These are phyloP conservation scores for Pogonus chalceus DNA, from an alignment of 1,140 invertebrate species.

Conservation along the genomic window DNA sequence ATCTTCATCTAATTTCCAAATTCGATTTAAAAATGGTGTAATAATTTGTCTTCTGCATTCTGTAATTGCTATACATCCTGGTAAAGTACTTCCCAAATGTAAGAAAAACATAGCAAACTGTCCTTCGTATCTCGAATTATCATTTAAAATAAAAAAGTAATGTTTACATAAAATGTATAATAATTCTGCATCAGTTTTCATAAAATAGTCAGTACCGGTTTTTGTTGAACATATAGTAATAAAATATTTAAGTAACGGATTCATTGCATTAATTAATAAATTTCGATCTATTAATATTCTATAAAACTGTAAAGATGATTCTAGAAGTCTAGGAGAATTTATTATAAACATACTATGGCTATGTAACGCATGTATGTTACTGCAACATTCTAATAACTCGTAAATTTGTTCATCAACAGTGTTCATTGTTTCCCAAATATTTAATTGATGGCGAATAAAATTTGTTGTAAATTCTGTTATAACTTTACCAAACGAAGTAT, in stretches of 20 bases:
- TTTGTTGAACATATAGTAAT: neutral
- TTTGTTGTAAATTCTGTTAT: neutral
- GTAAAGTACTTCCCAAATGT: neutral
- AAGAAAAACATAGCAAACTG: neutral
- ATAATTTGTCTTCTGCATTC: constrained; percentile 1
- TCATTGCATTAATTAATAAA: neutral
- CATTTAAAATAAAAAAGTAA: neutral
- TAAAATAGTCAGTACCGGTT: neutral
- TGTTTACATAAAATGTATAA: constrained; percentile 10
- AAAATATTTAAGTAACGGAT: neutral
- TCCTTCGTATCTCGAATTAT: neutral
- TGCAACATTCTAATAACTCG: constrained; percentile 14
- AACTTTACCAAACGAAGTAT: neutral
- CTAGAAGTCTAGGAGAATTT: constrained; percentile 12
- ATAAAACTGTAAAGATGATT: neutral
- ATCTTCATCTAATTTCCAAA: constrained; percentile 11
- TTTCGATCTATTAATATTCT: neutral
- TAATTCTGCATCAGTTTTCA: neutral
- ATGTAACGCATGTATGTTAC: constrained; percentile 10
- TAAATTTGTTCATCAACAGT: constrained; percentile 8
- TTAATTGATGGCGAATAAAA: constrained; percentile 2
- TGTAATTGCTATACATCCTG: neutral
- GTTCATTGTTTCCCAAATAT: constrained; percentile 12
- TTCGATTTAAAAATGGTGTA: constrained; percentile 10
- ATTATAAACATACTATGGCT: constrained; percentile 1